Conservation (phyloP, 2,797 vertebrate species). For the Taenioides sp. region DNA sequence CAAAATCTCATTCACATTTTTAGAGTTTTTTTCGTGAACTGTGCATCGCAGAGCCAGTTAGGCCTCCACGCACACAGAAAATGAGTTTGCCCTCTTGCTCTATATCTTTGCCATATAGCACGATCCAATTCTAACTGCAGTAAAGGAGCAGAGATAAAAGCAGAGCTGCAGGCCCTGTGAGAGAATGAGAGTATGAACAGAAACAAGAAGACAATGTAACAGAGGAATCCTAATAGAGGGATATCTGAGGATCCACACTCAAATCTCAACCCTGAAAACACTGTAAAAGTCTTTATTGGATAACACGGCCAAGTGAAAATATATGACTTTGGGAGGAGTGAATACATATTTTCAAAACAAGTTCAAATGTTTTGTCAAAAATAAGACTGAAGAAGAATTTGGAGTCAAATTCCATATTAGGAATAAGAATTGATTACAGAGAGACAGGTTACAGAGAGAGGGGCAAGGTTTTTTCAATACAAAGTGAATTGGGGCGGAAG, state of each 20-base stretch:
- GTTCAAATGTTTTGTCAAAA: too few relatives aligned
- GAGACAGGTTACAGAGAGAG: too few relatives aligned
- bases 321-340: neutral
- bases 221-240: slow-evolving; percentile 30
- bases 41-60: slow-evolving; percentile 14
- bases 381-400: too few relatives aligned
- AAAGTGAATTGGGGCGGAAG: too few relatives aligned
- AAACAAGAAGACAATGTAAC: slow-evolving; percentile 9
- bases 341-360: neutral
- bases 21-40: slow-evolving; percentile 18
- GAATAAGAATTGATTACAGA: too few relatives aligned
- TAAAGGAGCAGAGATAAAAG: slow-evolving; percentile 40
- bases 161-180: slow-evolving; percentile 30
- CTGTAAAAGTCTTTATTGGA: neutral
- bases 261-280: neutral
- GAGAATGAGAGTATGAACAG: slow-evolving; percentile 15
- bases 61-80: slow-evolving; percentile 33
- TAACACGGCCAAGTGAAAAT: neutral
- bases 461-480: too few relatives aligned
- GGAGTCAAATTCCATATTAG: too few relatives aligned
- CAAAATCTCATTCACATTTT: slow-evolving; percentile 13
- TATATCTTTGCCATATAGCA: slow-evolving; percentile 22
- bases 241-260: slow-evolving; percentile 22
- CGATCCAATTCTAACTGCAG: slow-evolving; percentile 43
- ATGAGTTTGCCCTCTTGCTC: slow-evolving; percentile 52